Percentiles rank a stretch among this genome's conserved stretches.
phyloP scores from a whole-genome alignment of 2,888 invertebrate genomes.

The Elegia similella region DNA sequence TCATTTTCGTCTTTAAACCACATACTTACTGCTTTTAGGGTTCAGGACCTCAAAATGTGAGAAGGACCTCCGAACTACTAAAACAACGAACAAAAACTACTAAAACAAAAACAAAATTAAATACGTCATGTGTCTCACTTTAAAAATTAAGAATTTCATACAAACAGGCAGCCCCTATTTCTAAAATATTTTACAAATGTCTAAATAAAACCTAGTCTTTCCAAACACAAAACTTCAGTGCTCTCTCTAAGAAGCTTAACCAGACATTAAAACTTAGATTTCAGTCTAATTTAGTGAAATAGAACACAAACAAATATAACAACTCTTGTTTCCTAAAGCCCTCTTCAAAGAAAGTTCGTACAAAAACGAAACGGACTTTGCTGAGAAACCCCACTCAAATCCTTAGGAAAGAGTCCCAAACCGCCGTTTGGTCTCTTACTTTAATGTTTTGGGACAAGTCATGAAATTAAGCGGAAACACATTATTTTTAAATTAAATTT shows the following conservation, averaged over 20 bases:
- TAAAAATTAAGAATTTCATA: too few relatives aligned
- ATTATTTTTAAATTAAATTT: too few relatives aligned
- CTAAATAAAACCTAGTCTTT: neutral
- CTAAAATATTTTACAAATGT: neutral
- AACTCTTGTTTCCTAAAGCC: slow-evolving; percentile 37
- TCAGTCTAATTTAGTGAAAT: slow-evolving; percentile 8
- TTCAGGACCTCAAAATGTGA: too few relatives aligned
- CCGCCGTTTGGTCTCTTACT: slow-evolving; percentile 51
- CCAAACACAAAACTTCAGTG: neutral
- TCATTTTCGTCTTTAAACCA: too few relatives aligned
- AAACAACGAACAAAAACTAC: too few relatives aligned
- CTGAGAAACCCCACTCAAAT: slow-evolving; percentile 57
- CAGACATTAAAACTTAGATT: neutral
- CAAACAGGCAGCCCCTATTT: too few relatives aligned
- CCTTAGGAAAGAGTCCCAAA: slow-evolving; percentile 53
- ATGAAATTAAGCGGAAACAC: slow-evolving; percentile 21
- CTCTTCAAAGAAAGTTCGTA: slow-evolving; percentile 44
- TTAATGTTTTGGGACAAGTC: slow-evolving; percentile 38
- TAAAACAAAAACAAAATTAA: too few relatives aligned
- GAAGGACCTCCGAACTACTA: too few relatives aligned
- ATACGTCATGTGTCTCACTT: too few relatives aligned
- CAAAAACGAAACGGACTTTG: slow-evolving; percentile 50
- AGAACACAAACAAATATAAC: slow-evolving; percentile 16
- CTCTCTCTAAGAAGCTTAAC: neutral
- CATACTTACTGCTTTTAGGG: too few relatives aligned